phyloP scores from a whole-genome alignment of 1,140 invertebrate species.

The Ctenoplectra terminalis region DNA sequence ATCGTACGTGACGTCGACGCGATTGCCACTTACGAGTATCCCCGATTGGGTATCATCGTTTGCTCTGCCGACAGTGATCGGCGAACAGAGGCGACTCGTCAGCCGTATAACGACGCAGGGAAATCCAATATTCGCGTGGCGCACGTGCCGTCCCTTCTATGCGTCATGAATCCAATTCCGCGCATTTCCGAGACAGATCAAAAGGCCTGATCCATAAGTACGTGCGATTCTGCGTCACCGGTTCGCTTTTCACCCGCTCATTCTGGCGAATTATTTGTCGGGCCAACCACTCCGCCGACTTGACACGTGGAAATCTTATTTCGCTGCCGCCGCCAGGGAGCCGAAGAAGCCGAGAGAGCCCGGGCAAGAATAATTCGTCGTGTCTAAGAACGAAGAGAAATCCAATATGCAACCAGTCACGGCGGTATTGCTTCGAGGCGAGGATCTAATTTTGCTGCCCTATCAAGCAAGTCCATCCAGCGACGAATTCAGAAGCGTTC shows the following conservation, averaged over 20 bases:
- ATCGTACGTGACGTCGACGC: slow-evolving; percentile 64
- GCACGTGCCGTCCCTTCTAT: slow-evolving; percentile 27
- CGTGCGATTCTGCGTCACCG: background rate
- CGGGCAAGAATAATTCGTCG: slow-evolving; percentile 18
- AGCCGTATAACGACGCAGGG: slow-evolving; percentile 57
- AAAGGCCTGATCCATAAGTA: slow-evolving; percentile 16
- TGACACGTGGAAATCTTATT: slow-evolving; percentile 3
- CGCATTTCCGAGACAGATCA: slow-evolving; percentile 44
- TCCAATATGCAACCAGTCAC: slow-evolving; percentile 21
- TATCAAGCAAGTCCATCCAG: background rate
- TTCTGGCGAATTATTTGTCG: background rate
- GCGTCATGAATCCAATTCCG: slow-evolving; percentile 59
- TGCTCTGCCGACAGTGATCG: slow-evolving; percentile 40
- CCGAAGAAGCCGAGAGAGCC: no score
- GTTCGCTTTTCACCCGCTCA: background rate
- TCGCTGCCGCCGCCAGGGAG: background rate
- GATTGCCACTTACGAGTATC: slow-evolving; percentile 64
- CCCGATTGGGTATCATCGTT: slow-evolving; percentile 62
- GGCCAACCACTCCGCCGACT: background rate
- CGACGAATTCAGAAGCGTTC: slow-evolving; percentile 27
- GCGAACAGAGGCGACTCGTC: slow-evolving; percentile 56
- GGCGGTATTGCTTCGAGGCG: background rate
- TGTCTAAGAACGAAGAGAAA: slow-evolving; percentile 21
- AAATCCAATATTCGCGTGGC: slow-evolving; percentile 63
- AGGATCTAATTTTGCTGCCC: slow-evolving; percentile 27